Percentiles rank a stretch among this genome's conserved stretches.
Evolutionary conservation across 2,888 invertebrate species (phyloP).

Genomic region (Dilophus febrilis): DNA sequence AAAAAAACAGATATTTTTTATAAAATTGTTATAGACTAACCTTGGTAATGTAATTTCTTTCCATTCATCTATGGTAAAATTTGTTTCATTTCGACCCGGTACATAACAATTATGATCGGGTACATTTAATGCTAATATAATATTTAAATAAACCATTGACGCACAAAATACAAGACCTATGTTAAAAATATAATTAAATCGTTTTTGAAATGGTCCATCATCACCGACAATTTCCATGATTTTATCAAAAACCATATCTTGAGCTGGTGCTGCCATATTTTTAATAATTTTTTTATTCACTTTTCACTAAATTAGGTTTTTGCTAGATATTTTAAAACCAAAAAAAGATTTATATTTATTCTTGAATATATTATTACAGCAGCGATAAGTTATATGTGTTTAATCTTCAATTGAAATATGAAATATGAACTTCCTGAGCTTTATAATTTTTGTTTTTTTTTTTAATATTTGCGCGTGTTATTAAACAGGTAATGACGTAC

Average conservation of each 20-base stretch:
- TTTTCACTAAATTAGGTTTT: too few species aligned
- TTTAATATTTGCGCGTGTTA: too few species aligned
- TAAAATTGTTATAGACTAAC: constrained; percentile 19
- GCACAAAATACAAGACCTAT: constrained; percentile 30
- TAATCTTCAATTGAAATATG: too few species aligned
- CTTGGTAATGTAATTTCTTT: constrained; percentile 34
- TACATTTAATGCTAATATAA: constrained; percentile 34
- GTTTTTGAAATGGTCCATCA: constrained; percentile 34
- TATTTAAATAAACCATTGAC: constrained; percentile 35
- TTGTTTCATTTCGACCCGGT: constrained; percentile 32
- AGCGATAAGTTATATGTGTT: too few species aligned
- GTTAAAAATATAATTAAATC: constrained; percentile 33
- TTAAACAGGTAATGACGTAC: too few species aligned
- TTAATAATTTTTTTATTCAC: background rate
- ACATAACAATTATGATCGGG: constrained; percentile 42
- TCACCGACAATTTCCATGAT: constrained; percentile 35
- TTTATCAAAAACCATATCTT: constrained; percentile 32
- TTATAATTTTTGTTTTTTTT: too few species aligned
- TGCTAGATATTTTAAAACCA: too few species aligned
- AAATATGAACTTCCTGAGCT: too few species aligned
- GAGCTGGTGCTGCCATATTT: constrained; percentile 9
- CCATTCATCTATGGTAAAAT: constrained; percentile 33
- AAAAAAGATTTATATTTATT: too few species aligned
- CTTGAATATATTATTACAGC: too few species aligned
- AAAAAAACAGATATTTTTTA: background rate